phyloP scores from a whole-genome alignment of 2,888 invertebrate species.

The Phalera bucephala region DNA sequence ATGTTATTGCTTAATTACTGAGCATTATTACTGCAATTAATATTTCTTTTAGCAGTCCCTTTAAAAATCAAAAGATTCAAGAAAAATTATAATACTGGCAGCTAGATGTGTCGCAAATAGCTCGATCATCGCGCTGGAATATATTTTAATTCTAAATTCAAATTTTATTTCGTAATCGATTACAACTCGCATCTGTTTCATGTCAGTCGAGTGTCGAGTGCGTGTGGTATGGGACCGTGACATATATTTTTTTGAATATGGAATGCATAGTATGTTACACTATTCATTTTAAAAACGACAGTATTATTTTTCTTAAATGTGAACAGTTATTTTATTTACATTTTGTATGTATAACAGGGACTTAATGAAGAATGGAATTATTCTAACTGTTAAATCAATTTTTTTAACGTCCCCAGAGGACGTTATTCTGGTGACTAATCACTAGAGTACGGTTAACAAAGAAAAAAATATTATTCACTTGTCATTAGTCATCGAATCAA shows the following conservation, averaged over 20 bases:
- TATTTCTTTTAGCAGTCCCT: not conserved
- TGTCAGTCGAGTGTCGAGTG: conserved; percentile 23
- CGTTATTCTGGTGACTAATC: too few species aligned
- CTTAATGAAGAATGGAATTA: too few species aligned
- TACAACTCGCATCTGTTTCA: conserved; percentile 33
- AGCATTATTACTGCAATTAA: not conserved
- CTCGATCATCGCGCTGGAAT: conserved; percentile 33
- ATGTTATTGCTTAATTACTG: too few species aligned
- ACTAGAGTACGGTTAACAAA: too few species aligned
- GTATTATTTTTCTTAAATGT: too few species aligned
- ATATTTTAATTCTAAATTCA: conserved; percentile 38
- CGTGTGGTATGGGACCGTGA: conserved; percentile 15
- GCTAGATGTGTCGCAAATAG: conserved; percentile 35
- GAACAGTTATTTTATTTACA: too few species aligned
- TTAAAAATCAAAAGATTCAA: not conserved
- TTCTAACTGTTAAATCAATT: too few species aligned
- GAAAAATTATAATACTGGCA: conserved; percentile 7
- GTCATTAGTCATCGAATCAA: too few species aligned
- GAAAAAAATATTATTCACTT: too few species aligned
- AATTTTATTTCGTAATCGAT: conserved; percentile 40
- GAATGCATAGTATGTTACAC: conserved; percentile 3
- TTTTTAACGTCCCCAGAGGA: too few species aligned
- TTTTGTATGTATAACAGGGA: too few species aligned
- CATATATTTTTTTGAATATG: conserved; percentile 11
- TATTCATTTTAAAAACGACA: conserved; percentile 1